Evolutionary conservation across 2,888 invertebrate genomes (phyloP), one percentile per base, ranked within the genome.

Genomic region (Ellobium chinense): DNA sequence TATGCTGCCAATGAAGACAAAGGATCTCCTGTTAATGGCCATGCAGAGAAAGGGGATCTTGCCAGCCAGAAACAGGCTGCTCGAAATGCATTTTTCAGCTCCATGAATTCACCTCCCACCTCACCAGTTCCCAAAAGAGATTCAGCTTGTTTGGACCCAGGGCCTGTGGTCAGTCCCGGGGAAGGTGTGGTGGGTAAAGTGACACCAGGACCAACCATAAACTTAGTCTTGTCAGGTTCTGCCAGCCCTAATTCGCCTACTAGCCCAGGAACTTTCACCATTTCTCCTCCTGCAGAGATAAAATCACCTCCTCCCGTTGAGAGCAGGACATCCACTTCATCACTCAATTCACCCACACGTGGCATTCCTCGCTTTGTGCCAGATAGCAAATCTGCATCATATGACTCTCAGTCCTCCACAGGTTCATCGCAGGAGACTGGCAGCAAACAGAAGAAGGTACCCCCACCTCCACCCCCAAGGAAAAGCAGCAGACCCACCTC

Each of bases 381-480:
- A n/a, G 68, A 68, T 27, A 58, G 24, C 24, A 72, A 29, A 39
- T 39, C 65, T 29, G 24, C 18, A 34, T 56, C 65, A 29, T n/a
- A 27, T 34, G 63, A 73, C 21, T 12, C 65, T 9, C 34, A 21
- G 18, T 5, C n/a, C 4, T 60, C 69, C 60, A 56, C 58, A 29
- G 18, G 24, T 1, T 73, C 73, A 29, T 21, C 27, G 31, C 46
- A 56, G 18, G 75, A 76, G 14, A 54, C 62, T 34, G 84, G 74
- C 39, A 85, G 63, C 12, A 86, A 85, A 73, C 86, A 85, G 39
- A 91, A 89, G 81, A 91, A 89, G 80, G 86, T 89, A 37, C 92
- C 91, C 2, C 91, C 92, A 14, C 92, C 92, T 4, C 91, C 92
- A 31, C 91, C 92, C 18, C 91, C 91, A 0, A 82, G 91, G 60